A percentile compares a stretch with the other conserved stretches of the same genome.
These are phyloP conservation scores for Myotis vivesi DNA, from an alignment of 2,797 vertebrate species.

Conservation along the genomic window DNA sequence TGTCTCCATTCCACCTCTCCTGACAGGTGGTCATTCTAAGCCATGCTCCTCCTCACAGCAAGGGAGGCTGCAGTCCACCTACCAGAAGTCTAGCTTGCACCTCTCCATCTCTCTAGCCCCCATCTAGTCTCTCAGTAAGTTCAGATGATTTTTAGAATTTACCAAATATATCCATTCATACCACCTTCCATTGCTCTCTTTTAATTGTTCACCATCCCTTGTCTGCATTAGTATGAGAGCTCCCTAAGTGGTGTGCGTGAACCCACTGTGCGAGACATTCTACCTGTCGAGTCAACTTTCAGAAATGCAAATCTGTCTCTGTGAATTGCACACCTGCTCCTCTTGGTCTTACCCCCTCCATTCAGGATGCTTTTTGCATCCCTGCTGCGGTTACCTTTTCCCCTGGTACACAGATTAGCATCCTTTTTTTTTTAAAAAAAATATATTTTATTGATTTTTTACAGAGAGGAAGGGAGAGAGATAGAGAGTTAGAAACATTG, in stretches of 20 bases:
- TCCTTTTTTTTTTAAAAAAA: too few relatives aligned
- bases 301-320: not conserved
- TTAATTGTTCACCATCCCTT: not conserved
- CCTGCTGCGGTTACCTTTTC: not conserved
- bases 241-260: not conserved
- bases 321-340: not conserved
- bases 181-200: not conserved
- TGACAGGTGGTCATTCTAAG: not conserved
- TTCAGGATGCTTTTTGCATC: not conserved
- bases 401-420: not conserved
- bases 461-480: too few relatives aligned
- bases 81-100: not conserved
- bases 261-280: not conserved
- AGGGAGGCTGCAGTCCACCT: not conserved
- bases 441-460: too few relatives aligned
- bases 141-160: not conserved
- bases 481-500: too few relatives aligned
- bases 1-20: not conserved
- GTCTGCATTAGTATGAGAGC: not conserved
- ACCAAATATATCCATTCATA: not conserved
- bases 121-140: not conserved
- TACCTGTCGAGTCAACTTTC: not conserved
- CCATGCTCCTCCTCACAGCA: not conserved
- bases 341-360: not conserved
- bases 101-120: not conserved